Conservation (phyloP, 2,797 vertebrate genomes). For the Ptychadena robeensis region DNA sequence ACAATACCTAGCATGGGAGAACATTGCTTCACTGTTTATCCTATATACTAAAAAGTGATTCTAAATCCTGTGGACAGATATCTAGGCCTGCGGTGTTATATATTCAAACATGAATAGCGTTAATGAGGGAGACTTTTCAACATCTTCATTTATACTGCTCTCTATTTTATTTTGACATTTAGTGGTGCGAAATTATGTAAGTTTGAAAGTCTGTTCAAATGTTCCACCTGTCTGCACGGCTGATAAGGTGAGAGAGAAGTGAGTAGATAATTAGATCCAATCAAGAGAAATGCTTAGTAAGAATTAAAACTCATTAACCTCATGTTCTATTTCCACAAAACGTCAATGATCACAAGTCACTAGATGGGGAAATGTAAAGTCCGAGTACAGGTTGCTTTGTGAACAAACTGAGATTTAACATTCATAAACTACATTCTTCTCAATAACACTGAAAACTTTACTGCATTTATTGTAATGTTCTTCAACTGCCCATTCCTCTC, state of each 20-base stretch:
- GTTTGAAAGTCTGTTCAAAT: slow-evolving; percentile 16
- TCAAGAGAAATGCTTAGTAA: slow-evolving; percentile 45
- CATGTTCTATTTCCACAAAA: slow-evolving; percentile 39
- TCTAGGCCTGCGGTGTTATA: not conserved
- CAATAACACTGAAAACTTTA: not conserved
- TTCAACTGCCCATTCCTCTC: not conserved
- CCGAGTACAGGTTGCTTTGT: not conserved
- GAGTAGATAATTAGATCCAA: slow-evolving; percentile 49
- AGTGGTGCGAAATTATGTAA: slow-evolving; percentile 29
- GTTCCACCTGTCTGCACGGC: slow-evolving; percentile 41
- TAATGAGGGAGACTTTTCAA: slow-evolving; percentile 9
- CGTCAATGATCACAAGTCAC: slow-evolving; percentile 20
- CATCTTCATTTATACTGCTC: not conserved
- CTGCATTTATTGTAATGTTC: not conserved
- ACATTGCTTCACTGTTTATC: not conserved
- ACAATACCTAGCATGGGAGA: too few relatives aligned
- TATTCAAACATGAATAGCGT: not conserved
- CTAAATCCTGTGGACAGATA: not conserved
- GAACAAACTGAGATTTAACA: not conserved
- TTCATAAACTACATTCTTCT: not conserved
- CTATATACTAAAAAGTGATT: not conserved
- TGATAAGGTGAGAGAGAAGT: slow-evolving; percentile 51
- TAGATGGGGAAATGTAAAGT: slow-evolving; percentile 18
- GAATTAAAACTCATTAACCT: slow-evolving; percentile 57
- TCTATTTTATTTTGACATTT: slow-evolving; percentile 33